Base-by-base conservation (phyloP, 2,797 vertebrate genomes). In the Fratercula arctica region DNA sequence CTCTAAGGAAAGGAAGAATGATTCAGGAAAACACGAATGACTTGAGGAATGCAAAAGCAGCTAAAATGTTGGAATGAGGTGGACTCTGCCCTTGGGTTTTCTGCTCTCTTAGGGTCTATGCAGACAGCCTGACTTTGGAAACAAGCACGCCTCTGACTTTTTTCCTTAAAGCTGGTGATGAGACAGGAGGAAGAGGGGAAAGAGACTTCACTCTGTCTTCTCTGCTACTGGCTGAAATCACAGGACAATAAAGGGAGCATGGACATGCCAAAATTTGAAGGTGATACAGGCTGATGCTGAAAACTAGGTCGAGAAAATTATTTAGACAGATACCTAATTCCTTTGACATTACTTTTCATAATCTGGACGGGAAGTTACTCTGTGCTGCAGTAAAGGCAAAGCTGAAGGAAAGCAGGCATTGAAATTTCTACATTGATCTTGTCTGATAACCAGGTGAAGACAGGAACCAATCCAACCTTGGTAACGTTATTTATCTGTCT, bases 241-340 rank as follows among this genome's bases (percentile, higher is more conserved):
- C 4, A 33, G 51, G n/a, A 41, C 37, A 43, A 9, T 45, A 63
- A 73, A 4, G 12, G 26, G 17, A 59, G 18, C 0, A 1, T n/a
- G 13, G 46, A 70, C 9, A 28, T 21, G 6, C 14, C 41, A 68
- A 26, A 85, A 85, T n/a, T 6, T 66, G 26, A 64, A 75, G 20
- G 10, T 61, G 20, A 10, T 70, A 17, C 12, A 61, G 33, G 6
- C 8, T 84, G 43, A 26, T 78, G 35, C 15, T 70, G 63, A 76
- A 92, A 89, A 79, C 4, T n/a, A 81, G 20, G 9, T 45, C 1
- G 5, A 77, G 53, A 64, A 91, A 86, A 80, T 63, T 1, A n/a
- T 56, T 87, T 70, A 31, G 60, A 56, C 67, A 31, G 60, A 56
- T 60, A 51, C 29, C 4, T 31, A 41, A 64, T 72, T 28, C 16